Evolutionary conservation across 2,113 vertebrate species (phyloP).

Genomic region (Stictonetta naevosa): DNA sequence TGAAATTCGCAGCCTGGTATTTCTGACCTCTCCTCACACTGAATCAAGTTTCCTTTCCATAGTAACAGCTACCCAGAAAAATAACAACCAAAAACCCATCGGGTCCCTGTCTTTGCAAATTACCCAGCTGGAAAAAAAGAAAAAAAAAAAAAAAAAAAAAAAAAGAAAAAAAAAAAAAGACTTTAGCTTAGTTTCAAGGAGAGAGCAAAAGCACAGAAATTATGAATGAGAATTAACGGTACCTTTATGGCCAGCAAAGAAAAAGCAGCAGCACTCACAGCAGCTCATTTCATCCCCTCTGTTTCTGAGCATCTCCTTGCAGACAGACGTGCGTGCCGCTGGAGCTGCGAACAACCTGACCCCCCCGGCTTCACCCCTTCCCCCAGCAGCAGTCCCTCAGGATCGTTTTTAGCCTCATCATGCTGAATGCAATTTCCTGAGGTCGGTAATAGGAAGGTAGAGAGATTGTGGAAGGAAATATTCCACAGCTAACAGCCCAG

Average conservation of each 20-base stretch:
- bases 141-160: too few relatives aligned
- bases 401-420: background rate
- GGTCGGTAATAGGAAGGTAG: background rate
- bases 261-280: background rate
- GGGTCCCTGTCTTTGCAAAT: background rate
- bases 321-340: background rate
- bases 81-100: background rate
- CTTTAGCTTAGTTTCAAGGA: background rate
- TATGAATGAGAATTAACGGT: background rate
- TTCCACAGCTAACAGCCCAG: background rate
- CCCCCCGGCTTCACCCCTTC: background rate
- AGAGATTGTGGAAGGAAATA: background rate
- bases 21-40: slow-evolving; percentile 22
- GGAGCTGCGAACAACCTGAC: accelerated
- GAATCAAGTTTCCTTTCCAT: slow-evolving; percentile 30
- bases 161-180: too few relatives aligned
- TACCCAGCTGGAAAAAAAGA: background rate
- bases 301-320: background rate
- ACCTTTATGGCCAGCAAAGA: background rate
- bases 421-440: background rate
- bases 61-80: slow-evolving; percentile 29
- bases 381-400: background rate
- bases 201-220: accelerated
- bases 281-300: accelerated
- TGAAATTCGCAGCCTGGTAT: background rate